Evolutionary conservation across 1,140 invertebrate genomes (phyloP).

Genomic region (Ylistrum balloti): DNA sequence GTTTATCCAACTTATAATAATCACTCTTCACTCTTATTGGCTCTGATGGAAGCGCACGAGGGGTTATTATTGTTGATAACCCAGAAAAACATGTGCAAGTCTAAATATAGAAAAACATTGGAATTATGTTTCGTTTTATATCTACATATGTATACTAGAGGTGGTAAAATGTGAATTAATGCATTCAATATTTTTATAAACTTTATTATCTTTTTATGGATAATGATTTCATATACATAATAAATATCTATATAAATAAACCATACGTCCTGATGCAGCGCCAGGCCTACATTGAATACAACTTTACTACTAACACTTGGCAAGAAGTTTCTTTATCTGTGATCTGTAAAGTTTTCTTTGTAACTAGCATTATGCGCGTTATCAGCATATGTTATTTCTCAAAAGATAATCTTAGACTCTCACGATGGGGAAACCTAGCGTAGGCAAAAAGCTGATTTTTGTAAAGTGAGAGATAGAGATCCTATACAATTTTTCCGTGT

Average conservation of each 20-base stretch:
- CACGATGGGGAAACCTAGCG: neutral
- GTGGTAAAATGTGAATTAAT: no score
- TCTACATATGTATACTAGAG: no score
- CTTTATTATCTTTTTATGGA: no score
- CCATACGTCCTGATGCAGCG: neutral
- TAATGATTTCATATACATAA: no score
- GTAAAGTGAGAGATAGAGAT: neutral
- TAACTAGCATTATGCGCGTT: neutral
- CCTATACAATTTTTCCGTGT: neutral
- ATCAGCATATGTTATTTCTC: constrained; percentile 22
- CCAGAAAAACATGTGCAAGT: no score
- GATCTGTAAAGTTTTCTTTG: constrained; percentile 14
- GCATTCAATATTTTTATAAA: no score
- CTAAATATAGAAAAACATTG: no score
- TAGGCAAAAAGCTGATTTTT: neutral
- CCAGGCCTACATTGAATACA: neutral
- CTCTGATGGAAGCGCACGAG: no score
- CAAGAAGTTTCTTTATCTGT: neutral
- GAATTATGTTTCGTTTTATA: no score
- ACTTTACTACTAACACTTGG: neutral
- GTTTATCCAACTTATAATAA: no score
- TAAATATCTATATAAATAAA: neutral
- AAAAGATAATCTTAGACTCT: constrained; percentile 17
- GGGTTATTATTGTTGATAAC: no score
- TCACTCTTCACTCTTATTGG: no score